Percentiles rank a stretch among this genome's conserved stretches.
These are phyloP conservation scores for Nasonovia ribisnigri DNA, from an alignment of 2,888 invertebrate species.

Conservation along the genomic window DNA sequence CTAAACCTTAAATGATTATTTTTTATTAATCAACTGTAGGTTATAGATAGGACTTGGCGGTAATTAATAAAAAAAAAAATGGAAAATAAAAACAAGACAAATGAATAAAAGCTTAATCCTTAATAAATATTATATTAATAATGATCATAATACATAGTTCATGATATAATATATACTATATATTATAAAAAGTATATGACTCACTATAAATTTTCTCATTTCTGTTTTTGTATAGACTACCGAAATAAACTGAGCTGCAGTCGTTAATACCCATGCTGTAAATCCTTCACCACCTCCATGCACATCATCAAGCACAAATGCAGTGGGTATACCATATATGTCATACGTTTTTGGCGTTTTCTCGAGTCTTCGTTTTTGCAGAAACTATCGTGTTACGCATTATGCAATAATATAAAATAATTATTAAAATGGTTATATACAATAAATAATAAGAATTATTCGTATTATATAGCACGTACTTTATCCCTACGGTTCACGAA, in stretches of 20 bases:
- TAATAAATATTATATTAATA: not conserved
- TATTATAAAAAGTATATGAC: not conserved
- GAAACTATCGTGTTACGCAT: not conserved
- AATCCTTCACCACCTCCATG: not conserved
- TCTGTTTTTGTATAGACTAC: constrained; percentile 16
- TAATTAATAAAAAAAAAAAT: not conserved
- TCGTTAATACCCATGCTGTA: not conserved
- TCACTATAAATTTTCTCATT: not conserved
- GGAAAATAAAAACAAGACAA: not conserved
- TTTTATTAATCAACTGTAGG: not conserved
- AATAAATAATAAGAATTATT: not conserved
- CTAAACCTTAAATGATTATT: not conserved
- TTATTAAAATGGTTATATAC: not conserved
- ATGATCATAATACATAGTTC: too few species aligned
- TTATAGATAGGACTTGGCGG: not conserved
- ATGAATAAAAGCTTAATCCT: too few species aligned
- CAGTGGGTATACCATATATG: not conserved
- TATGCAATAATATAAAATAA: not conserved
- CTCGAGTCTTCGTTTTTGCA: not conserved
- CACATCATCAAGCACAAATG: not conserved
- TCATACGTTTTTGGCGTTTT: not conserved
- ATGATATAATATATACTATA: too few species aligned
- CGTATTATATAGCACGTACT: not conserved
- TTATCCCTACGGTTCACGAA: not conserved
- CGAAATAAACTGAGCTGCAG: constrained; percentile 20